Conservation (phyloP, 2,797 vertebrate species). For the Typhlichthys subterraneus region DNA sequence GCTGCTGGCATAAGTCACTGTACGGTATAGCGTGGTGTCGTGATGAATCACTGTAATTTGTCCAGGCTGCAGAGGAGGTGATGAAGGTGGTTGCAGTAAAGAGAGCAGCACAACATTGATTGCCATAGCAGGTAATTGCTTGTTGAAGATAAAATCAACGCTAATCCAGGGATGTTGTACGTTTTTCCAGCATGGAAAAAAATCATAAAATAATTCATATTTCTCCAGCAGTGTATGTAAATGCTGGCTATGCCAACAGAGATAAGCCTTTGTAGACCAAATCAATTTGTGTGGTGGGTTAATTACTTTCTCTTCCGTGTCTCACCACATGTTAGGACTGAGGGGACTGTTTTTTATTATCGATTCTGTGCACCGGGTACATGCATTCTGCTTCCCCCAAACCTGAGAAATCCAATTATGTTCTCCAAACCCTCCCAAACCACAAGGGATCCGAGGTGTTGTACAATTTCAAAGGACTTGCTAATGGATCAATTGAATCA, state of each 20-base stretch:
- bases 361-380: slow-evolving; percentile 56
- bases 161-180: slow-evolving; percentile 62
- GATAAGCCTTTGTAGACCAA: slow-evolving; percentile 65
- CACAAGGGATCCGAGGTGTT: slow-evolving; percentile 30
- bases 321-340: slow-evolving; percentile 53
- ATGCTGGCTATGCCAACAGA: slow-evolving; percentile 52
- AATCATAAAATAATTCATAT: neutral
- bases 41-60: slow-evolving; percentile 74
- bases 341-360: slow-evolving; percentile 54
- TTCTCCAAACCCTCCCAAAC: slow-evolving; percentile 33
- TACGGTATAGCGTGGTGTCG: slow-evolving; percentile 31
- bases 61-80: slow-evolving; percentile 48
- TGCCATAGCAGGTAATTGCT: slow-evolving; percentile 71
- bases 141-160: slow-evolving; percentile 60
- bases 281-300: slow-evolving; percentile 68
- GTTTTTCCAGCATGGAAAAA: slow-evolving; percentile 55
- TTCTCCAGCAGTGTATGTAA: slow-evolving; percentile 52
- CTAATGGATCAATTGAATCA: slow-evolving; percentile 54
- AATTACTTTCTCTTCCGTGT: slow-evolving; percentile 69
- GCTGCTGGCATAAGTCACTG: slow-evolving; percentile 31
- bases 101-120: slow-evolving; percentile 64
- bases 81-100: slow-evolving; percentile 56
- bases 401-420: slow-evolving; percentile 62
- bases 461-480: slow-evolving; percentile 38
- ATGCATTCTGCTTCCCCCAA: slow-evolving; percentile 64